phyloP scores from a whole-genome alignment of 2,888 invertebrate species.

The Vannuccia rotundouncinata region DNA sequence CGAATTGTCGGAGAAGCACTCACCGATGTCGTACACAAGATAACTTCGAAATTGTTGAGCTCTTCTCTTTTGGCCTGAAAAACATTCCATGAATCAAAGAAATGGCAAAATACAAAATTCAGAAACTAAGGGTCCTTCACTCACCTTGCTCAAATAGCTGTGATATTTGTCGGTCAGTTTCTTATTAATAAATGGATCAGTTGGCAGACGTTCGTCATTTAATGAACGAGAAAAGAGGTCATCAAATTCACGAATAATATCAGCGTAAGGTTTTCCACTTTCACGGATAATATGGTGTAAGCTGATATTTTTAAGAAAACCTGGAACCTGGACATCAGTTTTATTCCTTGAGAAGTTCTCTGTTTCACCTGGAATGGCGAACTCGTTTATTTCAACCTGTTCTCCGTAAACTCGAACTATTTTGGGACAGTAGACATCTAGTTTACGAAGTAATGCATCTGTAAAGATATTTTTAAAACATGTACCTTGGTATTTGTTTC shows the following conservation, averaged over 20 bases:
- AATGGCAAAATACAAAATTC: too few species aligned
- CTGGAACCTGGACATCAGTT: constrained; percentile 10
- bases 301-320: not conserved
- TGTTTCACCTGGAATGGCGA: not conserved
- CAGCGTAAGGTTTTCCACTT: constrained; percentile 16
- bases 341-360: not conserved
- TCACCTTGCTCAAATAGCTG: too few species aligned
- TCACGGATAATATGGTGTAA: constrained; percentile 21
- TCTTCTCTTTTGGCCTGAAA: too few species aligned
- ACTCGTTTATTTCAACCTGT: constrained; percentile 9
- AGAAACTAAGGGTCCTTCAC: too few species aligned
- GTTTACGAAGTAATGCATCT: not conserved
- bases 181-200: too few species aligned
- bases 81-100: too few species aligned
- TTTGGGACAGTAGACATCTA: not conserved
- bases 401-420: constrained; percentile 24
- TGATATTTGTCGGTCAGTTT: too few species aligned
- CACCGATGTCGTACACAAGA: constrained; percentile 34
- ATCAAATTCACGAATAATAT: not conserved
- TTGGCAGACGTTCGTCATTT: not conserved
- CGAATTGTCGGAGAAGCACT: constrained; percentile 18
- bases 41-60: too few species aligned
- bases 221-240: not conserved
- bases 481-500: too few species aligned
- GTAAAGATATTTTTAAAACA: not conserved